Evolutionary conservation across 2,888 invertebrate genomes (phyloP).

Genomic region (Chorisops tibialis): DNA sequence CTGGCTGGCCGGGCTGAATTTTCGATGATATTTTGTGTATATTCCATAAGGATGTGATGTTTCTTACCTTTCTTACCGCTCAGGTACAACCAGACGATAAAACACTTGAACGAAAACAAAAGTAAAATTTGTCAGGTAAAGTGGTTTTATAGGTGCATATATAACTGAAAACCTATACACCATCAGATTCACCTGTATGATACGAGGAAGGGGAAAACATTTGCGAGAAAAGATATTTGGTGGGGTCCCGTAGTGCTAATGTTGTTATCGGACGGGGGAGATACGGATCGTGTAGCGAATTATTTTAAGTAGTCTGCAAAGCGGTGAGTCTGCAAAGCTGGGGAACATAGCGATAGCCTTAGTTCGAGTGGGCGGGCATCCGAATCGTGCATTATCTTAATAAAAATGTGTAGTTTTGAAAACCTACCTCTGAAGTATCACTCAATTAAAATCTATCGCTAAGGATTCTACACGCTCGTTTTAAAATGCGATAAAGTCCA

Average conservation of each 20-base stretch:
- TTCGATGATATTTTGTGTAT: background rate
- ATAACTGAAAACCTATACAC: constrained; percentile 39
- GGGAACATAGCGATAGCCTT: too few species aligned
- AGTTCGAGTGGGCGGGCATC: too few species aligned
- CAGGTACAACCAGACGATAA: constrained; percentile 44
- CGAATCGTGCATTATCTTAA: too few species aligned
- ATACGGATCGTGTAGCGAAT: background rate
- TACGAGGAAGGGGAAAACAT: background rate
- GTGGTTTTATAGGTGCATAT: constrained; percentile 56
- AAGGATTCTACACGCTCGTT: too few species aligned
- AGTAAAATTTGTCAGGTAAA: constrained; percentile 53
- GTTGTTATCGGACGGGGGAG: too few species aligned
- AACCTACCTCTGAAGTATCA: too few species aligned
- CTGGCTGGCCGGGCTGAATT: background rate
- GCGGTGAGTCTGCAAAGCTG: background rate
- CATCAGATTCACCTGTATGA: background rate
- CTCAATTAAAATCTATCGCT: too few species aligned
- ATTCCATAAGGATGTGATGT: constrained; percentile 6
- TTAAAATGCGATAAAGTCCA: background rate
- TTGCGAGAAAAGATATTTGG: background rate
- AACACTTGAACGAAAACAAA: constrained; percentile 54
- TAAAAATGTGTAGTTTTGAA: too few species aligned
- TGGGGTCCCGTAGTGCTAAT: background rate
- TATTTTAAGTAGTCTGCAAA: background rate
- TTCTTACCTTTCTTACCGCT: constrained; percentile 14